These are phyloP conservation scores for Osedax frankpressi DNA, from an alignment of 2,888 invertebrate genomes.

Conservation along the genomic window DNA sequence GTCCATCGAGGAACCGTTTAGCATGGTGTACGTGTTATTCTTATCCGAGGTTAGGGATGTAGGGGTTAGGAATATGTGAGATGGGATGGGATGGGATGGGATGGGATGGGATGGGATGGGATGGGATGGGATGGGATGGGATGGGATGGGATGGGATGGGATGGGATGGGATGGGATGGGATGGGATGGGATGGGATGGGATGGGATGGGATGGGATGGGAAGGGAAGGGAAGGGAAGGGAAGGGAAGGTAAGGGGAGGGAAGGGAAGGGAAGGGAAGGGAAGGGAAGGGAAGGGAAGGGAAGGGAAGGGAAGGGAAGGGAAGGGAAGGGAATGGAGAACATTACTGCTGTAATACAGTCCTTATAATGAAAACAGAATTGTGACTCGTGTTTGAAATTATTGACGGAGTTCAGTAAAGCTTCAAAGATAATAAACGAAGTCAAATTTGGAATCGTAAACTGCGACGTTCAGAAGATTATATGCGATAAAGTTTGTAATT, in stretches of 20 bases:
- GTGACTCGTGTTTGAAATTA: no score
- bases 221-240: background rate
- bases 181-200: background rate
- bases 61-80: background rate
- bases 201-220: background rate
- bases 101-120: background rate
- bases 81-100: background rate
- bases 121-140: background rate
- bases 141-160: background rate
- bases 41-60: background rate
- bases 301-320: background rate
- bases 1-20: no score
- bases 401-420: no score
- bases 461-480: no score
- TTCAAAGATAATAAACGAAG: no score
- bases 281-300: background rate
- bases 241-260: background rate
- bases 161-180: background rate
- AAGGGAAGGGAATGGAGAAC: no score
- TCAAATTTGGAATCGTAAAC: no score
- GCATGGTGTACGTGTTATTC: no score
- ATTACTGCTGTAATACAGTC: no score
- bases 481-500: no score
- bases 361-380: no score
- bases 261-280: background rate